A percentile compares a stretch with the other conserved stretches of the same genome.
phyloP scores from a whole-genome alignment of 2,797 vertebrate species.

The Bradypodion ventrale region DNA sequence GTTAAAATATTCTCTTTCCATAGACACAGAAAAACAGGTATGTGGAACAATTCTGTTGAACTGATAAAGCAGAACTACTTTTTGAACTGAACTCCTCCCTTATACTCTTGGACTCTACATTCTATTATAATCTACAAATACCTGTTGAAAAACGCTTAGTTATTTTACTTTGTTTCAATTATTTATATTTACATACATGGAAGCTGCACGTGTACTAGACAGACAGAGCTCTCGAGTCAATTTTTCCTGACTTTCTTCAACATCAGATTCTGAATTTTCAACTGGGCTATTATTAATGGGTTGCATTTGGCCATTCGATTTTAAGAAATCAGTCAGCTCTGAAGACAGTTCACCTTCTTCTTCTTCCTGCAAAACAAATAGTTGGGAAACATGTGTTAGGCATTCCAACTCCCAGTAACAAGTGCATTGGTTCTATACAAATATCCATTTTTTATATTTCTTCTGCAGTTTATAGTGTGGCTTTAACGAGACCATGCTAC shows the following conservation, averaged over 20 bases:
- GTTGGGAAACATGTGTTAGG: background rate
- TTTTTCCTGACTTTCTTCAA: slow-evolving; percentile 87
- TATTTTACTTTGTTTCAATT: background rate
- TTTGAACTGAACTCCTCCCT: background rate
- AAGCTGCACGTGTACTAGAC: slow-evolving; percentile 93
- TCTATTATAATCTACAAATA: background rate
- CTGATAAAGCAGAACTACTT: background rate
- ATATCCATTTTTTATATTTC: background rate
- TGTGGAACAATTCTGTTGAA: slow-evolving; percentile 18
- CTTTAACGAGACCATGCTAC: background rate
- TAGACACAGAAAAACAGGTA: slow-evolving; percentile 3
- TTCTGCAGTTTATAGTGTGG: background rate
- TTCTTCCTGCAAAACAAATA: slow-evolving; percentile 74
- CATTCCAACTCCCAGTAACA: background rate
- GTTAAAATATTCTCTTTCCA: slow-evolving; percentile 7
- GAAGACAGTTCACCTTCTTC: slow-evolving; percentile 81
- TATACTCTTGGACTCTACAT: background rate
- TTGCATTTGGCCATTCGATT: slow-evolving; percentile 76
- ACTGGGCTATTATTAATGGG: slow-evolving; percentile 73
- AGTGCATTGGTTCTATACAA: background rate
- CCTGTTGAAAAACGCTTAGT: background rate
- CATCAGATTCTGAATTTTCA: slow-evolving; percentile 79
- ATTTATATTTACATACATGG: slow-evolving; percentile 81
- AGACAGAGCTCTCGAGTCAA: slow-evolving; percentile 89
- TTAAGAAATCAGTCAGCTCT: slow-evolving; percentile 86